These are phyloP conservation scores for Andrena haemorrhoa DNA, from an alignment of 2,888 invertebrate species.

Conservation along the genomic window DNA sequence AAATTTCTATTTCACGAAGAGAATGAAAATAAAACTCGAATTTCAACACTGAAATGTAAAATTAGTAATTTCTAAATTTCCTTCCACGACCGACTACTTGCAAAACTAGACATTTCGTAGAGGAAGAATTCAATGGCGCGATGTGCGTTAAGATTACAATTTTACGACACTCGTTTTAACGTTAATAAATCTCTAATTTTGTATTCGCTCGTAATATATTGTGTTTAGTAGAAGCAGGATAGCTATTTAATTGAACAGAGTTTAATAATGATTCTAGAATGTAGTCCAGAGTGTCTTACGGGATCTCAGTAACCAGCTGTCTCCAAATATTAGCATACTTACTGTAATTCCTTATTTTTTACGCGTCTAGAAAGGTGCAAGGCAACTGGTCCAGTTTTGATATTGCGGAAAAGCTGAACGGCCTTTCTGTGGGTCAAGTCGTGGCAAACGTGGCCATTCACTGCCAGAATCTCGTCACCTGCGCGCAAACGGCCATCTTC, in stretches of 20 bases:
- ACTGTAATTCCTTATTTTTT: conserved; percentile 84
- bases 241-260: background rate
- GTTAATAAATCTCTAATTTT: background rate
- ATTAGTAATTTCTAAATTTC: background rate
- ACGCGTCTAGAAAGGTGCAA: conserved; percentile 90
- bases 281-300: background rate
- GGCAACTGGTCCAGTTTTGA: conserved; percentile 91
- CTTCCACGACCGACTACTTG: background rate
- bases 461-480: conserved; percentile 93
- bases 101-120: background rate
- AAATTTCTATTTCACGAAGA: background rate
- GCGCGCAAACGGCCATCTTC: conserved; percentile 93
- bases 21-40: background rate
- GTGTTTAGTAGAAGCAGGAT: background rate
- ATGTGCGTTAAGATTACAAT: background rate
- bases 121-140: background rate
- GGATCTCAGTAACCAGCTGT: background rate
- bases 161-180: background rate
- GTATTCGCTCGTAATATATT: background rate
- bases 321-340: conserved; percentile 68
- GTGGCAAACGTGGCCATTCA: conserved; percentile 92
- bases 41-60: background rate
- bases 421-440: conserved; percentile 93
- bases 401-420: conserved; percentile 92
- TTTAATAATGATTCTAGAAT: conserved; percentile 15